Percentiles rank a stretch among this genome's conserved stretches.
These are phyloP conservation scores for Fragum sueziense DNA, from an alignment of 2,888 invertebrate genomes.

Conservation along the genomic window DNA sequence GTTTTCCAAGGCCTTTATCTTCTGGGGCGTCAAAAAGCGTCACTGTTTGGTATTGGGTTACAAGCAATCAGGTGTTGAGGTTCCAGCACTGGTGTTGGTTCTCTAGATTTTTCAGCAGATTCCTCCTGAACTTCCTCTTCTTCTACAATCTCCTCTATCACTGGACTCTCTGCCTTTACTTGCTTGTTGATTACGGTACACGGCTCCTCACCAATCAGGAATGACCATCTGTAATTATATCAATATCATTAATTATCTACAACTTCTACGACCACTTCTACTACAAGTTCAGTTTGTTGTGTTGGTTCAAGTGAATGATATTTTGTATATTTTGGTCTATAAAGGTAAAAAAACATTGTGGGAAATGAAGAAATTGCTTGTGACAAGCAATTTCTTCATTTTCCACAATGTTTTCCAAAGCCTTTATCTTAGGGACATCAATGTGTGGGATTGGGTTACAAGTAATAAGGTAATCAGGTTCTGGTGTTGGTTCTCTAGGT, in stretches of 20 bases:
- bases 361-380: not conserved
- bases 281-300: no score
- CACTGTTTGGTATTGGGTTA: not conserved
- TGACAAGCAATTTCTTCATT: not conserved
- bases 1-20: not conserved
- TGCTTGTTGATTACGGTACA: slow-evolving; percentile 68
- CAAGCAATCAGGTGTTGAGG: not conserved
- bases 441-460: no score
- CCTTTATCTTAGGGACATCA: no score
- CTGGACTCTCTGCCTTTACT: slow-evolving; percentile 38
- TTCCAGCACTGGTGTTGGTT: slow-evolving; percentile 28
- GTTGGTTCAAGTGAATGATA: no score
- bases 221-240: slow-evolving; percentile 78
- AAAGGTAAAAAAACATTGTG: no score
- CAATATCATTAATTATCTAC: no score
- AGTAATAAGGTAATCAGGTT: no score
- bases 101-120: slow-evolving; percentile 63
- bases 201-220: slow-evolving; percentile 78
- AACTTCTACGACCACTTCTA: no score
- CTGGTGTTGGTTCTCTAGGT: no score
- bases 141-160: slow-evolving; percentile 60
- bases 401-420: not conserved
- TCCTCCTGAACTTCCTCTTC: slow-evolving; percentile 64
- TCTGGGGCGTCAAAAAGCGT: not conserved
- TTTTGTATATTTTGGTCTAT: no score